Evolutionary conservation across 2,888 invertebrate genomes (phyloP).

Genomic region (Desoria tigrina): DNA sequence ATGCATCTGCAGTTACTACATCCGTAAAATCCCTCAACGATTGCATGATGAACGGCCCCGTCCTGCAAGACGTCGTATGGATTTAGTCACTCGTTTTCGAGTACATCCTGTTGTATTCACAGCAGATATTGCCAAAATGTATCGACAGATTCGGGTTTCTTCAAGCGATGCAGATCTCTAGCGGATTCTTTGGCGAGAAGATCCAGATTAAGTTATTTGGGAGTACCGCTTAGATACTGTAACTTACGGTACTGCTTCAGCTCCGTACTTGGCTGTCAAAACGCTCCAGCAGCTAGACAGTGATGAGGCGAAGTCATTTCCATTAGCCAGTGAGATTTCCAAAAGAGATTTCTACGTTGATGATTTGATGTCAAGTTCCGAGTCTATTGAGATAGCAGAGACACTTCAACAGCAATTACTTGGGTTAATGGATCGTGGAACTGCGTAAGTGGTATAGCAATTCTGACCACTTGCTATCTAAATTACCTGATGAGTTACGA

Average conservation of each 20-base stretch:
- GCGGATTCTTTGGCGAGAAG: constrained; percentile 55
- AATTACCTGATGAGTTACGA: constrained; percentile 13
- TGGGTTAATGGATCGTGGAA: constrained; percentile 31
- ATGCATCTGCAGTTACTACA: constrained; percentile 16
- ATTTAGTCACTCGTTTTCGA: constrained; percentile 54
- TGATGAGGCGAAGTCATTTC: too few species aligned
- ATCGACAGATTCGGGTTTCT: constrained; percentile 51
- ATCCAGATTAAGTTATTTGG: constrained; percentile 40
- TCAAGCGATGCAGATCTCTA: constrained; percentile 54
- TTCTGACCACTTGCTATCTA: too few species aligned
- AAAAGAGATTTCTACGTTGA: constrained; percentile 55
- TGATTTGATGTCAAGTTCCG: constrained; percentile 53
- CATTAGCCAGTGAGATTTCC: constrained; percentile 26
- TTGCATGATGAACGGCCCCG: constrained; percentile 9
- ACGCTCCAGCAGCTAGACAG: too few species aligned
- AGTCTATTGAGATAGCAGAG: too few species aligned
- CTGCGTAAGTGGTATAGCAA: constrained; percentile 53
- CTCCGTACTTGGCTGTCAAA: constrained; percentile 54
- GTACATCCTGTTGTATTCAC: constrained; percentile 49
- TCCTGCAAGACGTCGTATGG: constrained; percentile 41
- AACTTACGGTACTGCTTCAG: constrained; percentile 51
- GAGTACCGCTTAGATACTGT: constrained; percentile 51
- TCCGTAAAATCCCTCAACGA: constrained; percentile 12
- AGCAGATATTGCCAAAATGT: too few species aligned
- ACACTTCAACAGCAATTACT: too few species aligned